phyloP scores from a whole-genome alignment of 2,888 invertebrate species.

The Rutpela maculata region DNA sequence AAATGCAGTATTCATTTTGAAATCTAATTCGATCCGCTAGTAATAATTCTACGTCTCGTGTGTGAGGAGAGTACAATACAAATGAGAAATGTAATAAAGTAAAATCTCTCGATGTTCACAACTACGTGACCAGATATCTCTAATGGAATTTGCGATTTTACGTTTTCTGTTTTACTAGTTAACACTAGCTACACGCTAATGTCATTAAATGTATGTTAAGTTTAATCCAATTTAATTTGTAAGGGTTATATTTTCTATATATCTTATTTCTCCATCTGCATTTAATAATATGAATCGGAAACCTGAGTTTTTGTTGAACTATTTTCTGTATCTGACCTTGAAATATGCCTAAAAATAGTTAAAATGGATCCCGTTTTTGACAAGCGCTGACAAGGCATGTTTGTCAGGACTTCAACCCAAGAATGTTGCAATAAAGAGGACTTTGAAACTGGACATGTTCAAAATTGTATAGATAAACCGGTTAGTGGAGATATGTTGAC shows the following conservation, averaged over 20 bases:
- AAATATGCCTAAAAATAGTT: no score
- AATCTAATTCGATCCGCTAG: slow-evolving; percentile 1
- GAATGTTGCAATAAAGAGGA: no score
- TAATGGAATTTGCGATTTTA: slow-evolving; percentile 5
- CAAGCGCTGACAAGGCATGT: no score
- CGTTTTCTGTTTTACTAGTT: background rate
- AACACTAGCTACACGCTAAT: background rate
- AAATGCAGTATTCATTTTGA: slow-evolving; percentile 16
- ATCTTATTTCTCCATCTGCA: no score
- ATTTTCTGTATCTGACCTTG: no score
- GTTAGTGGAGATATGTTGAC: no score
- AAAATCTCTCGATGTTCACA: slow-evolving; percentile 14
- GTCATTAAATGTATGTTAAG: background rate
- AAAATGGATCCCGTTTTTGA: no score
- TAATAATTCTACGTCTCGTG: slow-evolving; percentile 2
- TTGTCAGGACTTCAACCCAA: no score
- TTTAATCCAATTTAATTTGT: background rate
- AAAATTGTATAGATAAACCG: no score
- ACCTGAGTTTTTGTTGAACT: no score
- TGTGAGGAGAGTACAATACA: slow-evolving; percentile 14
- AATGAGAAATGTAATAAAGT: slow-evolving; percentile 17
- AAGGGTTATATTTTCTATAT: background rate
- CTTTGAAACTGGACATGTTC: no score
- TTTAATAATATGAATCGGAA: no score
- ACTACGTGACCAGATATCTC: slow-evolving; percentile 15